A percentile compares a stretch with the other conserved stretches of the same genome.
Evolutionary conservation across 2,888 invertebrate genomes (phyloP).

Genomic region (Zele albiditarsus): DNA sequence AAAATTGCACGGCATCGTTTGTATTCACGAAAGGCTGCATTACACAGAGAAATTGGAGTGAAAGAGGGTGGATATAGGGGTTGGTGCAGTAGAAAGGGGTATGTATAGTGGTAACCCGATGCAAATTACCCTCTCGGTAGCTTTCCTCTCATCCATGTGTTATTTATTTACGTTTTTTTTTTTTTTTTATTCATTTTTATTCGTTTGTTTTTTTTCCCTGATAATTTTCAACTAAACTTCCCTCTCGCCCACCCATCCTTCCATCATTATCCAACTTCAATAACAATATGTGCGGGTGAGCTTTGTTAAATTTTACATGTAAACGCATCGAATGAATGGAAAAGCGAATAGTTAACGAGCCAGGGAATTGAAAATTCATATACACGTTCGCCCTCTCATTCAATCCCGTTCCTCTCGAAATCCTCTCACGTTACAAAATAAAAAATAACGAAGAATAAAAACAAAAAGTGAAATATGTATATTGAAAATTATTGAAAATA

Average conservation of each 20-base stretch:
- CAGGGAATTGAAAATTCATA: not conserved
- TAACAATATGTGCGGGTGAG: conserved; percentile 20
- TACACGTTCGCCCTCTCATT: not conserved
- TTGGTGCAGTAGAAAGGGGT: conserved; percentile 4
- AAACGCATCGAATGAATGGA: conserved; percentile 37
- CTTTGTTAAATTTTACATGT: conserved; percentile 51
- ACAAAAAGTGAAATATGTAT: not conserved
- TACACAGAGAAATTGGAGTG: conserved; percentile 19
- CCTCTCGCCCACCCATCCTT: not conserved
- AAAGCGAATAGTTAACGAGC: conserved; percentile 2
- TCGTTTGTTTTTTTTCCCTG: not conserved
- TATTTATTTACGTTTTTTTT: not conserved
- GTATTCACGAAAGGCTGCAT: conserved; percentile 35
- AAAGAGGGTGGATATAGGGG: not conserved
- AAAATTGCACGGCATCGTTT: conserved; percentile 40
- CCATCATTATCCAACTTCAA: not conserved
- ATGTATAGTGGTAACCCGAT: conserved; percentile 39
- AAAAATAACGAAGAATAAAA: not conserved
- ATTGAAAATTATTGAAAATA: not conserved
- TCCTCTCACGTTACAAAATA: not conserved
- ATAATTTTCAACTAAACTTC: not conserved
- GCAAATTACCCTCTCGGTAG: conserved; percentile 47
- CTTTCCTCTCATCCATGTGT: conserved; percentile 31
- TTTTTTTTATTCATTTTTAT: conserved; percentile 14
- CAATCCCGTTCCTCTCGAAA: not conserved